phyloP scores from a whole-genome alignment of 2,113 vertebrate genomes.

The Scophthalmus maximus region DNA sequence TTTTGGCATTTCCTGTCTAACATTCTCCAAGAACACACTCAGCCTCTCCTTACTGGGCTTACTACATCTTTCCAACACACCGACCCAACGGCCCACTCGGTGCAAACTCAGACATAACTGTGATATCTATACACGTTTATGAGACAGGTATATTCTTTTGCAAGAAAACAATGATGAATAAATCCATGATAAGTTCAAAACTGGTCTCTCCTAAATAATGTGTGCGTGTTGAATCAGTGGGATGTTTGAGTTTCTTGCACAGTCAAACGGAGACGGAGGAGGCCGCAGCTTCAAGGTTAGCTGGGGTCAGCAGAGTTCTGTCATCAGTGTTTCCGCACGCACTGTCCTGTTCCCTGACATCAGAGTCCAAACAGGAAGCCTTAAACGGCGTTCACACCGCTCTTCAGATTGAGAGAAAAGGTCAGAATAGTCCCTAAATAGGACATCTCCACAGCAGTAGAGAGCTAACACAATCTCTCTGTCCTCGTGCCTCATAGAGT shows the following conservation, averaged over 20 bases:
- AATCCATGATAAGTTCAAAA: constrained; percentile 7
- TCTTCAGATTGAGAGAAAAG: constrained; percentile 34
- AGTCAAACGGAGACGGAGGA: constrained; percentile 45
- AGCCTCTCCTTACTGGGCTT: constrained; percentile 68
- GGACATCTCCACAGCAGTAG: constrained; percentile 9
- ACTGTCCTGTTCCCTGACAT: constrained; percentile 70
- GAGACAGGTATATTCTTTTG: not conserved
- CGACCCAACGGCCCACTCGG: constrained; percentile 41
- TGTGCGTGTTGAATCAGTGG: constrained; percentile 7
- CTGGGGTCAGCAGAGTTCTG: constrained; percentile 58
- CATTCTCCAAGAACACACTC: constrained; percentile 80
- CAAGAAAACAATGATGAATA: constrained; percentile 1
- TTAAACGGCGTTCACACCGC: constrained; percentile 50
- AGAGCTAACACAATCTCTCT: constrained; percentile 19
- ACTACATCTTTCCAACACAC: constrained; percentile 64
- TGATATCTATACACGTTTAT: constrained; percentile 8
- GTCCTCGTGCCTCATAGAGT: constrained; percentile 27
- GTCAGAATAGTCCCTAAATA: constrained; percentile 26
- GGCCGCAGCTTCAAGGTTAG: constrained; percentile 46
- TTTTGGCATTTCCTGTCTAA: constrained; percentile 82
- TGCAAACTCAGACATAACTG: constrained; percentile 22
- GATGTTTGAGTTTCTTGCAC: constrained; percentile 17
- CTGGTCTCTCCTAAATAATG: constrained; percentile 1
- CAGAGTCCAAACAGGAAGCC: constrained; percentile 75
- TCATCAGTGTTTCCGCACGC: constrained; percentile 63